Evolutionary conservation across 2,113 vertebrate species (phyloP).

Genomic region (Neodon shergylaensis): DNA sequence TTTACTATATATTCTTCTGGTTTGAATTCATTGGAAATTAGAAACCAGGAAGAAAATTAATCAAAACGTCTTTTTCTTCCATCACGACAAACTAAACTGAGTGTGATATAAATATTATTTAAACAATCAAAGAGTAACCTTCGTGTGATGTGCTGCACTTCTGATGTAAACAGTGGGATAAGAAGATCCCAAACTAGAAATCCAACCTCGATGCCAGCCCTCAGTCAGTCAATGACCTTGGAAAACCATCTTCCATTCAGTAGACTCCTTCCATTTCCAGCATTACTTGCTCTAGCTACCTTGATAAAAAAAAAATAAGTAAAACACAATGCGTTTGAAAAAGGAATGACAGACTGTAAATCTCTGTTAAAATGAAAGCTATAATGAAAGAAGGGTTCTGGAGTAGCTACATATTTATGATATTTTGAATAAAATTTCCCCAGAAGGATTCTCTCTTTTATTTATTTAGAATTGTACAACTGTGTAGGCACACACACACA

Average conservation of each 20-base stretch:
- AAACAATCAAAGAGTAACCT: conserved; percentile 25
- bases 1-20: not conserved
- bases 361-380: conserved; percentile 15
- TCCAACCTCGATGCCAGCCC: not conserved
- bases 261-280: not conserved
- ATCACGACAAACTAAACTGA: not conserved
- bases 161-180: not conserved
- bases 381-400: not conserved
- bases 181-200: not conserved
- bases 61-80: not conserved
- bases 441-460: not conserved
- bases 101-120: not conserved
- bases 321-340: not conserved
- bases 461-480: not conserved
- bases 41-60: conserved; percentile 52
- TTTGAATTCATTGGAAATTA: conserved; percentile 29
- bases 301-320: not conserved
- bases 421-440: not conserved
- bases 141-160: not conserved
- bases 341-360: not conserved
- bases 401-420: conserved; percentile 27
- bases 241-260: not conserved
- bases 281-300: not conserved
- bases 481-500: not conserved
- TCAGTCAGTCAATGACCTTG: not conserved